Conservation (phyloP, 2,888 invertebrate species). For the Amphipoea lucens region DNA sequence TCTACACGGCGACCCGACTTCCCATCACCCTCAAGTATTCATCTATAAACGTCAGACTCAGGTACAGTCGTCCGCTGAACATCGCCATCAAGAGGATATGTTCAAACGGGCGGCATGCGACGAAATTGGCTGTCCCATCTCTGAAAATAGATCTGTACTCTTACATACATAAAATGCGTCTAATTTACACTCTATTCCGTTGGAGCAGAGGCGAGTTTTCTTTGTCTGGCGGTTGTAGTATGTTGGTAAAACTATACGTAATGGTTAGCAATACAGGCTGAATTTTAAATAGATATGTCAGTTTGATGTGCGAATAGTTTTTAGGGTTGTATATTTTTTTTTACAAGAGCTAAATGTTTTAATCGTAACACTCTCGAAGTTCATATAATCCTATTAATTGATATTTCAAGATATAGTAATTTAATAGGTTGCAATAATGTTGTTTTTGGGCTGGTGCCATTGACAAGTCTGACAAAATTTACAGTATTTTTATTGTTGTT, state of each 20-base stretch:
- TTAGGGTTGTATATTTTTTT: background rate
- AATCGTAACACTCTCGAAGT: background rate
- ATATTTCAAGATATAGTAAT: too few species aligned
- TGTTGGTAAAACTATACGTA: constrained; percentile 68
- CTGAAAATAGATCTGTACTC: constrained; percentile 78
- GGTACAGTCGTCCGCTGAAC: constrained; percentile 40
- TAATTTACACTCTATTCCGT: constrained; percentile 49
- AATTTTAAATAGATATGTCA: constrained; percentile 67
- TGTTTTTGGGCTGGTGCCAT: too few species aligned
- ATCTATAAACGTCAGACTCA: constrained; percentile 53
- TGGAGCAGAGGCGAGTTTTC: constrained; percentile 60
- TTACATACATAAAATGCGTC: constrained; percentile 63
- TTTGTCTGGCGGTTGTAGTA: constrained; percentile 36
- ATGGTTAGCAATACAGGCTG: constrained; percentile 71
- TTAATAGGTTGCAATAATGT: too few species aligned
- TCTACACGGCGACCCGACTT: constrained; percentile 10
- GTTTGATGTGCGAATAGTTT: constrained; percentile 48
- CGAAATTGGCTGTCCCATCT: constrained; percentile 82
- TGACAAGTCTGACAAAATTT: too few species aligned
- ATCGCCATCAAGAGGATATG: constrained; percentile 62
- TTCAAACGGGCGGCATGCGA: constrained; percentile 73
- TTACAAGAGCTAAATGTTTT: background rate
- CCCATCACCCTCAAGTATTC: constrained; percentile 34
- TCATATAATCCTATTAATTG: too few species aligned
- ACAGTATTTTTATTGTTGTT: too few species aligned